A percentile compares a stretch with the other conserved stretches of the same genome.
Evolutionary conservation across 2,888 invertebrate genomes (phyloP).

Genomic region (Eudasyphora cyanicolor): DNA sequence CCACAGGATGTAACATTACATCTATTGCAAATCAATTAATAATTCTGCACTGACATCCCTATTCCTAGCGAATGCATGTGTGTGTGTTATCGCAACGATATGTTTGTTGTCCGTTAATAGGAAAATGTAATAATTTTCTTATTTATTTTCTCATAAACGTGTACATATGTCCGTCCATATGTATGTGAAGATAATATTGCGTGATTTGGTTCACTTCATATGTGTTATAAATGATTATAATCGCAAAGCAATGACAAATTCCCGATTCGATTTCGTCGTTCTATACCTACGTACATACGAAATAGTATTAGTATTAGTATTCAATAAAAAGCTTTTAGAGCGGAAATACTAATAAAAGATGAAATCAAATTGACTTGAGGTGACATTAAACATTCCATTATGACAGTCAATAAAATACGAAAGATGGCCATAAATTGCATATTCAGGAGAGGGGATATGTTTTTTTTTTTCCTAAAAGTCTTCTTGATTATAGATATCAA

Average conservation of each 20-base stretch:
- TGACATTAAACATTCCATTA: neutral
- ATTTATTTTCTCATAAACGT: neutral
- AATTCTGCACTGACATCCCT: no score
- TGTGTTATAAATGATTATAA: constrained; percentile 37
- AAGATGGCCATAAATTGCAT: neutral
- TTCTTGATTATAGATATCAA: no score
- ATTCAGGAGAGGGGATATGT: no score
- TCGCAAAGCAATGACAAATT: constrained; percentile 7
- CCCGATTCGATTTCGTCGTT: neutral
- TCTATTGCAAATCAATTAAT: no score
- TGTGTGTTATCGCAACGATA: neutral
- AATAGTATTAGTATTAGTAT: no score
- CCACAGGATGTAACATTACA: no score
- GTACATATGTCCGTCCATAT: no score
- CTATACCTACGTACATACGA: neutral
- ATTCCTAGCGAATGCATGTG: neutral
- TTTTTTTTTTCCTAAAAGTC: no score
- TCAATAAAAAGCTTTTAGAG: neutral
- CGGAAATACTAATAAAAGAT: neutral
- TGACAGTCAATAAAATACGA: neutral
- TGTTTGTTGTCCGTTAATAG: neutral
- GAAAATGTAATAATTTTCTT: neutral
- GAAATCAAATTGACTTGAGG: neutral
- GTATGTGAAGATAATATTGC: constrained; percentile 37
- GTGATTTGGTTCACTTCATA: constrained; percentile 51